A percentile compares a stretch with the other conserved stretches of the same genome.
Conservation (phyloP, 2,113 vertebrate genomes). For the Poecile atricapillus region DNA sequence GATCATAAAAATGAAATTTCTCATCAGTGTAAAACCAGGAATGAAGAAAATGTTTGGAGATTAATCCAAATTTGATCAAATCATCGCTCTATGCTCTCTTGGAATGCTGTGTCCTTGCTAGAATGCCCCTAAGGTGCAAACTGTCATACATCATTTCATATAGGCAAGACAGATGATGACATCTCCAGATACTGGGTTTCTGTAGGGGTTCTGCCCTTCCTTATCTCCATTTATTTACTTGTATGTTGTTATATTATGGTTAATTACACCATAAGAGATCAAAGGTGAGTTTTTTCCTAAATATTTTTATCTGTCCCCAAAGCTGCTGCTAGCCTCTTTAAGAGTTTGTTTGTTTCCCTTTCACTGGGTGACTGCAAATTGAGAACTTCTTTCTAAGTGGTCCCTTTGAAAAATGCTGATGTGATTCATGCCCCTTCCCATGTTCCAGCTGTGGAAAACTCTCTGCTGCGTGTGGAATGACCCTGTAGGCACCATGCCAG, state of each 20-base stretch:
- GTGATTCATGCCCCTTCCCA: not conserved
- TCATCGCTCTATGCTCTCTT: not conserved
- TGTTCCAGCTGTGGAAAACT: not conserved
- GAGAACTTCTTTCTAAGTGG: not conserved
- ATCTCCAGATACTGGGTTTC: not conserved
- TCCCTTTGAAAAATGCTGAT: not conserved
- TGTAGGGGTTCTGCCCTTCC: not conserved
- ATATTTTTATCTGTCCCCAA: not conserved
- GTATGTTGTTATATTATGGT: not conserved
- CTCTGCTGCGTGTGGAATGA: not conserved
- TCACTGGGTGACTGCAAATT: not conserved
- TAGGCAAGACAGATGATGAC: not conserved
- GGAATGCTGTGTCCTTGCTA: not conserved
- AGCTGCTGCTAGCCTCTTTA: not conserved
- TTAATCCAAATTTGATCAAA: not conserved
- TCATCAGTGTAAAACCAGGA: not conserved
- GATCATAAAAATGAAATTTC: not conserved
- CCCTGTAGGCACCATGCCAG: not conserved
- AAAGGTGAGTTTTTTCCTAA: accelerated
- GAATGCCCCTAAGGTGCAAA: not conserved
- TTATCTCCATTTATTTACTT: not conserved
- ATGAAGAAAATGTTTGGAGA: not conserved
- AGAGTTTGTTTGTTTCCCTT: not conserved
- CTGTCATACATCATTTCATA: not conserved
- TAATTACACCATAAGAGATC: not conserved